phyloP scores from a whole-genome alignment of 2,113 vertebrate genomes.

The Rana temporaria region DNA sequence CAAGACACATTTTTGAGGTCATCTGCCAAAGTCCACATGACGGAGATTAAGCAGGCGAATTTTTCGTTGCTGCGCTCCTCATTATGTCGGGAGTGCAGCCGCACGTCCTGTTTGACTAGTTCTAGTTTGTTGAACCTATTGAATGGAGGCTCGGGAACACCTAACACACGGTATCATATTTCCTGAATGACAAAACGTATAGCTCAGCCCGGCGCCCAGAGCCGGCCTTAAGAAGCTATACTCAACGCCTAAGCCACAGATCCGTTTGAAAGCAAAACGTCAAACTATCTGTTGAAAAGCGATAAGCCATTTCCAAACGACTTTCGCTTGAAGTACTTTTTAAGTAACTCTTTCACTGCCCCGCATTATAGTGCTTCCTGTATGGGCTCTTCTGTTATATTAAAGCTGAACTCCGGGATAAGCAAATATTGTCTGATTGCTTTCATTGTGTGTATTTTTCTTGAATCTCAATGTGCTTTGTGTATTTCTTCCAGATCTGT shows the following conservation, averaged over 20 bases:
- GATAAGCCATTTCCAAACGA: conserved; percentile 35
- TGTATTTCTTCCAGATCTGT: too few species aligned
- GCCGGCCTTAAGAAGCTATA: conserved; percentile 1
- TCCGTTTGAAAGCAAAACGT: conserved; percentile 2
- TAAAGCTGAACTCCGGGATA: too few species aligned
- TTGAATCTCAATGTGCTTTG: too few species aligned
- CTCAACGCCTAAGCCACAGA: conserved; percentile 1
- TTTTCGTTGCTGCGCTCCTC: conserved; percentile 50
- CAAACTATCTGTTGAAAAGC: conserved; percentile 36
- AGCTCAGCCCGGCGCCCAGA: conserved; percentile 53
- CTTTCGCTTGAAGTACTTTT: conserved; percentile 35
- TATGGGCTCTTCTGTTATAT: too few species aligned
- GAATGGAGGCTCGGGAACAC: conserved; percentile 57
- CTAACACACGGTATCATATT: conserved; percentile 59
- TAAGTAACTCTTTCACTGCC: conserved; percentile 18
- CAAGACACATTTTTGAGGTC: conserved; percentile 32
- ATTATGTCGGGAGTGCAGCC: conserved; percentile 51
- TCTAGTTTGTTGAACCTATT: conserved; percentile 62
- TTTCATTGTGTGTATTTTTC: too few species aligned
- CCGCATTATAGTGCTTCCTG: not conserved
- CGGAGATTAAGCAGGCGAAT: conserved; percentile 60
- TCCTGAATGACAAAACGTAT: conserved; percentile 57
- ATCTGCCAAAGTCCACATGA: conserved; percentile 57
- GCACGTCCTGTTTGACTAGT: conserved; percentile 60
- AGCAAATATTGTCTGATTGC: too few species aligned